A percentile compares a stretch with the other conserved stretches of the same genome.
Evolutionary conservation across 1,140 invertebrate genomes (phyloP).

Genomic region (Acyrthosiphon pisum): DNA sequence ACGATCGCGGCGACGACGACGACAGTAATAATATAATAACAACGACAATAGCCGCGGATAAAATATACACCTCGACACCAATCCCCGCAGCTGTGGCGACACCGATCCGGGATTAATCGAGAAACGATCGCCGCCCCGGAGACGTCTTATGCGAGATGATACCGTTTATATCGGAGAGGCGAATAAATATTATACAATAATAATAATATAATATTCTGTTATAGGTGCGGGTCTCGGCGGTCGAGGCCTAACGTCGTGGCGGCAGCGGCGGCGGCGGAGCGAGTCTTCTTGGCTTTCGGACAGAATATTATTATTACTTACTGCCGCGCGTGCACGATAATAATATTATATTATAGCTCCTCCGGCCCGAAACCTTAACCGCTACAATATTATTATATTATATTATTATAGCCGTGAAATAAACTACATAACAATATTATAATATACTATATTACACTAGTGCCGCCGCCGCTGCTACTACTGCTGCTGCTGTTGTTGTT

Average conservation of each 20-base stretch:
- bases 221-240: neutral
- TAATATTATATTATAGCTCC: neutral
- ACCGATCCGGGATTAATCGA: neutral
- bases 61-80: neutral
- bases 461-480: too few species aligned
- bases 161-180: neutral
- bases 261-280: neutral
- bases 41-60: neutral
- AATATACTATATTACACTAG: neutral
- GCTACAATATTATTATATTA: constrained; percentile 10
- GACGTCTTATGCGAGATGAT: too few species aligned
- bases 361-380: neutral
- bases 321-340: neutral
- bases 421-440: constrained; percentile 19
- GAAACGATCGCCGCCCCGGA: neutral
- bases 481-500: neutral
- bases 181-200: neutral
- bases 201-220: neutral
- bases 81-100: neutral
- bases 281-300: neutral
- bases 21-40: neutral
- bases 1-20: neutral
- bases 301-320: neutral
- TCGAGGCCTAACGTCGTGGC: neutral
- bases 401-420: neutral